Conservation (phyloP, 2,888 invertebrate species). For the Pollenia labialis region DNA sequence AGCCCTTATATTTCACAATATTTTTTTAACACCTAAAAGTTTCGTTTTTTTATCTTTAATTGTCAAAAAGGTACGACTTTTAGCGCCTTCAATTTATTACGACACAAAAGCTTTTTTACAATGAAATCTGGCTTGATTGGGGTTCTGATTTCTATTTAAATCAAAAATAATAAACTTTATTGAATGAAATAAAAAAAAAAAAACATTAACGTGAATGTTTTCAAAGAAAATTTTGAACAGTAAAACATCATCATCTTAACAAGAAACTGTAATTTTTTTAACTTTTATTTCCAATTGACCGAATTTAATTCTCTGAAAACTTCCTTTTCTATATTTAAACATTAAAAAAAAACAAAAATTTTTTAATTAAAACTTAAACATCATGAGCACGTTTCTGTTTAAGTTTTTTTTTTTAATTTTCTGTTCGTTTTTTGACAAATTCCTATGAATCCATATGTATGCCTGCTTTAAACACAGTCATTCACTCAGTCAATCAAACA, state of each 20-base stretch:
- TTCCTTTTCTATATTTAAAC: not conserved
- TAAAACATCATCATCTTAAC: not conserved
- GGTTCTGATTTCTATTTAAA: conserved; percentile 48
- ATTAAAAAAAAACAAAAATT: not conserved
- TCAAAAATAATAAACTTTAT: conserved; percentile 36
- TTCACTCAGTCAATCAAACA: conserved; percentile 38
- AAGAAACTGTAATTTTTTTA: conserved; percentile 55
- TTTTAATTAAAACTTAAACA: conserved; percentile 50
- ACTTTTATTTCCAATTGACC: conserved; percentile 48
- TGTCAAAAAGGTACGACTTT: conserved; percentile 67
- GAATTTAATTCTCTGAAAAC: conserved; percentile 25
- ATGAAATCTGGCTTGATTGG: conserved; percentile 54
- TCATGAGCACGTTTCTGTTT: conserved; percentile 58
- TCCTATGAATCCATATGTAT: conserved; percentile 56
- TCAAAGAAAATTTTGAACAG: conserved; percentile 56
- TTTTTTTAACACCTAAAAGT: not conserved
- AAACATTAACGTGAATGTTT: conserved; percentile 43
- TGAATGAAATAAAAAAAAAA: not conserved
- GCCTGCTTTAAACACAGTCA: conserved; percentile 15
- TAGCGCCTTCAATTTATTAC: conserved; percentile 63
- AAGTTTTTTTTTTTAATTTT: conserved; percentile 11
- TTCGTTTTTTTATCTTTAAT: conserved; percentile 37
- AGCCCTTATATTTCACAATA: not conserved
- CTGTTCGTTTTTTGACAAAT: conserved; percentile 56
- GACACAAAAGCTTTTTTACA: conserved; percentile 29